A percentile compares a stretch with the other conserved stretches of the same genome.
phyloP scores from a whole-genome alignment of 2,113 vertebrate species.

The Ptyas mucosa region DNA sequence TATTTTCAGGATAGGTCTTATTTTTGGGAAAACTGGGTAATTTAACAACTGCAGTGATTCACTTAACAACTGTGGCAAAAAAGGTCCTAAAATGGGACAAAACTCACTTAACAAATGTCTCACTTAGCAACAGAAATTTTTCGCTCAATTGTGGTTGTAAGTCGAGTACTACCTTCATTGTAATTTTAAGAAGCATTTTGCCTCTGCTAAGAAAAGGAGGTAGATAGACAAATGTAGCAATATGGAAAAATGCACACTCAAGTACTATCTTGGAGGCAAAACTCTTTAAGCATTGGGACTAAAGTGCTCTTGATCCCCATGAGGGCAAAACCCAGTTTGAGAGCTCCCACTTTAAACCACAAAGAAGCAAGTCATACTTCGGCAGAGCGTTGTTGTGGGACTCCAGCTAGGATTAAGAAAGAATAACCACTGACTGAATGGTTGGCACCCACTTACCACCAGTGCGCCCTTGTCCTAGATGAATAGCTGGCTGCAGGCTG shows the following conservation, averaged over 20 bases:
- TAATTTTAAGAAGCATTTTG: not conserved
- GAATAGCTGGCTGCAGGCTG: slow-evolving; percentile 91
- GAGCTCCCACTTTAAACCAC: not conserved
- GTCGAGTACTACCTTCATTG: not conserved
- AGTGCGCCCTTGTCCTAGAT: slow-evolving; percentile 91
- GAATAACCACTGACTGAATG: slow-evolving; percentile 41
- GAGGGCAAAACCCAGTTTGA: not conserved
- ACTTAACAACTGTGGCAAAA: not conserved
- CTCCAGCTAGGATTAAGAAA: slow-evolving; percentile 36
- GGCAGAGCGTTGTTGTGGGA: slow-evolving; percentile 40
- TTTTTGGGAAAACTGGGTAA: no score
- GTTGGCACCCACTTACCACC: slow-evolving; percentile 79
- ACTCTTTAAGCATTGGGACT: not conserved
- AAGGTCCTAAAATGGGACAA: not conserved
- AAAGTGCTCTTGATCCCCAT: not conserved
- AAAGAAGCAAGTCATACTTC: not conserved
- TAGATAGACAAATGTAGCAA: not conserved
- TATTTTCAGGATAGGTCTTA: no score
- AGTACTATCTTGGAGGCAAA: not conserved
- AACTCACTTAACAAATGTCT: not conserved
- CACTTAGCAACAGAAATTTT: not conserved
- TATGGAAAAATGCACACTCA: not conserved
- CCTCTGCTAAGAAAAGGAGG: not conserved
- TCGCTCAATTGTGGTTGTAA: not conserved
- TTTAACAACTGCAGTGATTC: not conserved